Evolutionary conservation across 1,140 invertebrate species (phyloP).

Genomic region (Drosophila lacteicornis): DNA sequence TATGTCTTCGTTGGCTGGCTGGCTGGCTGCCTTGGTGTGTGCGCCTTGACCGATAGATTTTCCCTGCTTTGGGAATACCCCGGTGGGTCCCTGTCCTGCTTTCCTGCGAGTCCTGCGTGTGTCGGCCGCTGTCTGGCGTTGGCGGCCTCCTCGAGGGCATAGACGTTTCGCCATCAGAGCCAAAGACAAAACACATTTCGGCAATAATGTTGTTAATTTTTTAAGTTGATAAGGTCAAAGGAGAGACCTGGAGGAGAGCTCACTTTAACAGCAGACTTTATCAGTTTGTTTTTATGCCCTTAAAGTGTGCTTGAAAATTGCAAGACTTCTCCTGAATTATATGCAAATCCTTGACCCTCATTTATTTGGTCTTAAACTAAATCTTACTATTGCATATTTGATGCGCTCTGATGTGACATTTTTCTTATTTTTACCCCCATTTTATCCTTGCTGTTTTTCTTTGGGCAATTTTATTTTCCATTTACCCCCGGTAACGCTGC

Average conservation of each 20-base stretch:
- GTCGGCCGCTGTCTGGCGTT: slow-evolving; percentile 7
- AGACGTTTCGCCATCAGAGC: slow-evolving; percentile 8
- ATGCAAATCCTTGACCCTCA: slow-evolving; percentile 19
- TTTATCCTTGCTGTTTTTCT: neutral
- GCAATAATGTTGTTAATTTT: slow-evolving; percentile 80
- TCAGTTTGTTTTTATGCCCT: neutral
- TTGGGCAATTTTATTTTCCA: slow-evolving; percentile 23
- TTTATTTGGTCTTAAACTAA: slow-evolving; percentile 26
- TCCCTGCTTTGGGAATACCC: neutral
- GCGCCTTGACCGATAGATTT: slow-evolving; percentile 33
- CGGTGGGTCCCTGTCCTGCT: neutral
- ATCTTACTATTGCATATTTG: slow-evolving; percentile 28
- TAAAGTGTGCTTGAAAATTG: neutral
- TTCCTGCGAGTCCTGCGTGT: slow-evolving; percentile 5
- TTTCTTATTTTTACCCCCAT: neutral
- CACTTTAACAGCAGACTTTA: neutral
- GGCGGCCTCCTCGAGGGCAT: neutral
- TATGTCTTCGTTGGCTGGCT: slow-evolving; percentile 23
- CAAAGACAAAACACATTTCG: slow-evolving; percentile 69
- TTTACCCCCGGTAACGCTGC: slow-evolving; percentile 32
- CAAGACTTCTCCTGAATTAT: neutral
- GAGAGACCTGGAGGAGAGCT: neutral
- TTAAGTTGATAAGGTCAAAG: slow-evolving; percentile 74
- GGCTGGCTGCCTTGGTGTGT: neutral
- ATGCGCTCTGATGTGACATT: slow-evolving; percentile 27